Base-by-base conservation (phyloP, 1,140 invertebrate genomes). In the Drosophila pectinifera region DNA sequence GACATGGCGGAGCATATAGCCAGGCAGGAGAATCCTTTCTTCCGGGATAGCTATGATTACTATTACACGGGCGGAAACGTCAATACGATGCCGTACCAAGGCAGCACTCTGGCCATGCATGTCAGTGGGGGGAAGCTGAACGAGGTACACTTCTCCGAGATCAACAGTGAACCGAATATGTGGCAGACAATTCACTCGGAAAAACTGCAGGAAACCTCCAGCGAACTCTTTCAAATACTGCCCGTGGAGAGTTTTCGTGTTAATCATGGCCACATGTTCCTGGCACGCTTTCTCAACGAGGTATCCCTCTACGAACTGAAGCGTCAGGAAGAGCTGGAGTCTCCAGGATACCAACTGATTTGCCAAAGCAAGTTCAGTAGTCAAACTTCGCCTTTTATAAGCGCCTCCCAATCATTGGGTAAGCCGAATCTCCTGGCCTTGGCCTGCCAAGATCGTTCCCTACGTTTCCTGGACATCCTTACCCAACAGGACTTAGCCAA, bases 41-140 rank as follows among this genome's bases (percentile, higher is more conserved):
- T 90, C 11, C 43, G 73, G 5, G 84, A 90, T 4, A 84, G 77
- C 58, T 89, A 84, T 28, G 84, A 89, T 45, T 89, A 89, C 28
- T 84, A 89, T 20, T 89, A 89, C 34, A 89, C 80, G 0, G 84
- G 85, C 5, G 84, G 84, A 26, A 77, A 74, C 38, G 51, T 89
- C 1, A 67, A 57, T 42, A 34, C 68, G 6, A 26, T 90, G 55
- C 31, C 41, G 0, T 72, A 73, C 14, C n/a, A 59, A 0, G 10
- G 22, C 4, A 51, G 41, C 24, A 31, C 11, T 7, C 16, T 89
- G 55, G 80, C 62, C 0, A 14, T 89, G 54, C 84, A 89, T 55
- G 77, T 78, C 0, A 70, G 73, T 11, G 84, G 85, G 13, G 28
- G 57, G 1, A 51, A 51, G 18, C 53, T 80, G 14, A 72, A 59